Evolutionary conservation across 1,140 invertebrate species (phyloP), one percentile per base, ranked within the genome.

Genomic region (Rhysida immarginata): DNA sequence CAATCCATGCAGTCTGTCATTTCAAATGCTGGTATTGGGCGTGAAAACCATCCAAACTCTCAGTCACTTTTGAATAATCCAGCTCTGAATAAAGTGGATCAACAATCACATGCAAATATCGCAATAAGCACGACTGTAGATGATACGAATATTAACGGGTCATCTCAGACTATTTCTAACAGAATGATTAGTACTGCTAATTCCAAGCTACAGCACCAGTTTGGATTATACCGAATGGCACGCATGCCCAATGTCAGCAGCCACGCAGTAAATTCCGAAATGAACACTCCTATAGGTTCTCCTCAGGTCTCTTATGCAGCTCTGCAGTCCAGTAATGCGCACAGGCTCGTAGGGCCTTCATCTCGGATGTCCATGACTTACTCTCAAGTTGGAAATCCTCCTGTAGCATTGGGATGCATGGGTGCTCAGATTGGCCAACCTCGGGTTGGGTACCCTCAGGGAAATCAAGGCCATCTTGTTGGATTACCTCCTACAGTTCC

Each of bases 381-480:
- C 20, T 16, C 49, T 3, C 49, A 25, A 25, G 16, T 51, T 13
- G 49, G 23, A 5, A 51, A 51, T 51, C 26, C 44, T 5, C 44
- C 44, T 18, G 44, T 46, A 5, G 44, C 44, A 46, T 13, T 46
- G 18, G 35, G 35, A 41, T 41, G 11, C 35, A 16, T 51, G 49
- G 26, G 49, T 26, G 8, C 24, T 51, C 49, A 51, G 49, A 51
- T 51, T 51, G 49, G 49, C 3, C 49, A 51, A 26, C 49, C 49
- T 5, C 3, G 49, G 24, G 49, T 51, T 51, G 26, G 49, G 8
- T 51, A 25, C 24, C 49, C 49, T 26, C 44, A 46, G 18, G 13
- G 13, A 25, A 51, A 5, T 51, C 24, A 8, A 11, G 13, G 23
- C 24, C 24, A 26, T 11, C 20, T 51, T 26, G 24, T 27, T 13